Evolutionary conservation across 1,140 invertebrate genomes (phyloP).

Genomic region (Macrobrachium rosenbergii): DNA sequence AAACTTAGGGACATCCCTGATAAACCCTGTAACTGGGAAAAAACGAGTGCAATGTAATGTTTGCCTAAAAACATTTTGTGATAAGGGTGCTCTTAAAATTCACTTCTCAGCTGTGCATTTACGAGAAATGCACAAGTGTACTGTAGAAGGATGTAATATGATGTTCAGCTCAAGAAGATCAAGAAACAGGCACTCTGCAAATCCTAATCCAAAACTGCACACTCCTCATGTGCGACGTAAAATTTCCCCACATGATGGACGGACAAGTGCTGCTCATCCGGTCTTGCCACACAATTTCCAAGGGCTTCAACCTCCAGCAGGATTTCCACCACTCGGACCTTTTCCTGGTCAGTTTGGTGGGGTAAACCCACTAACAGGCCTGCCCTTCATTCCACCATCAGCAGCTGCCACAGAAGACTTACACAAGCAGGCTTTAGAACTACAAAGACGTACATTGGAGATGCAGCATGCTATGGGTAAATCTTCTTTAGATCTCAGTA

Average conservation of each 20-base stretch:
- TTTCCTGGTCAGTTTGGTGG: slow-evolving; percentile 66
- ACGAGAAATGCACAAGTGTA: slow-evolving; percentile 99
- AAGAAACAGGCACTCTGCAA: slow-evolving; percentile 96
- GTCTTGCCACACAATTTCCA: slow-evolving; percentile 74
- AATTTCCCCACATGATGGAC: slow-evolving; percentile 92
- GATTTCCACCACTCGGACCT: slow-evolving; percentile 64
- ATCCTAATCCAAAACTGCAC: slow-evolving; percentile 98
- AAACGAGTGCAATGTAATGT: slow-evolving; percentile 98
- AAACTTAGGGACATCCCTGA: slow-evolving; percentile 89
- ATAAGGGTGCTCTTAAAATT: slow-evolving; percentile 99
- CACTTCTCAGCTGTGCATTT: slow-evolving; percentile 99
- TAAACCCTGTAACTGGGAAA: slow-evolving; percentile 92
- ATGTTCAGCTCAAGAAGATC: slow-evolving; percentile 98
- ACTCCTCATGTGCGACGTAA: slow-evolving; percentile 92
- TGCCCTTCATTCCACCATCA: slow-evolving; percentile 65
- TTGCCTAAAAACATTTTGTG: slow-evolving; percentile 99
- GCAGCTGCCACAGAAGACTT: slow-evolving; percentile 62
- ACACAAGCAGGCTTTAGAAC: slow-evolving; percentile 66
- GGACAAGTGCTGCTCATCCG: slow-evolving; percentile 87
- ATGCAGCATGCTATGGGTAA: slow-evolving; percentile 71
- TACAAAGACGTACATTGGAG: slow-evolving; percentile 63
- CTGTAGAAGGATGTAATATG: slow-evolving; percentile 98
- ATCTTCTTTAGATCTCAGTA: slow-evolving; percentile 76
- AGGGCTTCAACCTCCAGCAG: slow-evolving; percentile 62
- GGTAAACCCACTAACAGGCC: slow-evolving; percentile 64